Evolutionary conservation across 2,888 invertebrate genomes (phyloP), one percentile per base, ranked within the genome.

Genomic region (Standfussiana lucernea): DNA sequence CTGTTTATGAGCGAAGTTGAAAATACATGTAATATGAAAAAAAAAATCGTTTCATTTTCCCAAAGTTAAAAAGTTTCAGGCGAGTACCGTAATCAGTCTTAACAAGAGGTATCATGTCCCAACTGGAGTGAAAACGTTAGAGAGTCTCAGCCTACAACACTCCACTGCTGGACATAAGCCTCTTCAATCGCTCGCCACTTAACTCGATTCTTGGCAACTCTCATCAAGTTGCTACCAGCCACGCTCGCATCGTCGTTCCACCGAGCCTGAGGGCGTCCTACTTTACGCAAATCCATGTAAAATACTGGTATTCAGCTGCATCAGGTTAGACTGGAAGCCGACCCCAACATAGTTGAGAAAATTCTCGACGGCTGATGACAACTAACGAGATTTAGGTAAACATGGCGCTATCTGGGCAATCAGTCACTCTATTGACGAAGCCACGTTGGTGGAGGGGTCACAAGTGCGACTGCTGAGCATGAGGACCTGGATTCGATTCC

Each of bases 11-110:
- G 82, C 82, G 82, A 82, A 76, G 69, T 84, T 86, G 75, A 72
- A 86, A 90, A 90, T 90, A 91, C 68, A 89, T 88, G 89, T 90
- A 86, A 79, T 79, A 75, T 67, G 82, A 74, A 83, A 40, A 85
- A 62, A 35, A 40, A 83, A 50, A 61, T 47, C 32, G 68, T 83
- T 86, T 83, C 1, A 83, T 83, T 83, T 56, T 10, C 18, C 59
- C 32, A 18, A 18, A 18, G 8, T 6, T 13, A 15, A 56, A n/a
- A 50, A n/a, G n/a, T n/a, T n/a, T n/a, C n/a, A n/a, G n/a, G n/a
- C 15, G 28, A 56, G 28, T 5, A 28, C 1, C 15, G 15, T 28
- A 28, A 56, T 6, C 28, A 24, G 50, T 50, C 50, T 50, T 24
- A 47, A 45, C 18, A 45, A 50, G 47, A 21, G 47, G 21, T 21